Conservation (phyloP, 2,113 vertebrate genomes). For the Psammodynastes pulverulentus region DNA sequence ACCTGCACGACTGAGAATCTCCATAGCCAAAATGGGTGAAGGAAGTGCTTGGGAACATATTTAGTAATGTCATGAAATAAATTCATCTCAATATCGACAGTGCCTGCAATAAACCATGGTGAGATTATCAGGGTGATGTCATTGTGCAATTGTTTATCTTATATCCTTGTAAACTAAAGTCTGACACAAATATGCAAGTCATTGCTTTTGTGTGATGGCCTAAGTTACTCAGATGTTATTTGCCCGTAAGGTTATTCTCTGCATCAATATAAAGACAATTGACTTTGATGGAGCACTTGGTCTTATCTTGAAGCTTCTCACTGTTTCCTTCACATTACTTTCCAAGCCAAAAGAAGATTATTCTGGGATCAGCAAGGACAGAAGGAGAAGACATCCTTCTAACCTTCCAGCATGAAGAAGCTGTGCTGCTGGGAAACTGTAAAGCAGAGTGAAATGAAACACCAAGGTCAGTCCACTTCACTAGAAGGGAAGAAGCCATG, state of each 20-base stretch:
- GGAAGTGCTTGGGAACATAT: not conserved
- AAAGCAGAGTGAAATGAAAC: not conserved
- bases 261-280: not conserved
- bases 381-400: not conserved
- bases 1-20: not conserved
- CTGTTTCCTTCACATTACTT: not conserved
- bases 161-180: not conserved
- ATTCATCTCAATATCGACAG: not conserved
- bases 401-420: not conserved
- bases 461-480: not conserved
- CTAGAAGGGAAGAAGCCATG: not conserved
- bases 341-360: not conserved
- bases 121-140: not conserved
- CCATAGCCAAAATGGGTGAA: not conserved
- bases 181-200: not conserved
- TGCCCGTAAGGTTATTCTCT: not conserved
- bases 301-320: not conserved
- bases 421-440: not conserved
- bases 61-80: not conserved
- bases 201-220: not conserved
- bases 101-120: not conserved
- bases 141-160: not conserved
- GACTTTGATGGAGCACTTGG: not conserved
- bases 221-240: not conserved
- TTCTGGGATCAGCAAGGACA: not conserved